Evolutionary conservation across 2,113 vertebrate species (phyloP).

Genomic region (Chroicocephalus ridibundus): DNA sequence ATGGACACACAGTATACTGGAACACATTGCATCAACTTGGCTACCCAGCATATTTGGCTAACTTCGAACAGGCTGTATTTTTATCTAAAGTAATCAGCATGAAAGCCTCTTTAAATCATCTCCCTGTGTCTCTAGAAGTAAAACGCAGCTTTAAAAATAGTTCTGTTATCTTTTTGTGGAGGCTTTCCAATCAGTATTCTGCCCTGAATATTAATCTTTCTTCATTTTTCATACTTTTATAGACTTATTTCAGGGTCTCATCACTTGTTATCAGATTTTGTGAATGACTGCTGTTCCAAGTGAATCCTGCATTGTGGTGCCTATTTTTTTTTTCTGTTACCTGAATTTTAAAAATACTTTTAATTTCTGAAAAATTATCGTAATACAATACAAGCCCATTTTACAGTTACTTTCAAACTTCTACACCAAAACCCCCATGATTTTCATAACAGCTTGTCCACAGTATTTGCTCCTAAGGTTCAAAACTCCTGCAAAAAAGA

Average conservation of each 20-base stretch:
- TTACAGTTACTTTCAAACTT: neutral
- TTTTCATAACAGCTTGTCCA: neutral
- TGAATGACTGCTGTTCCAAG: neutral
- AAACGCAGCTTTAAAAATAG: slow-evolving; percentile 70
- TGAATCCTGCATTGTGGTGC: slow-evolving; percentile 5
- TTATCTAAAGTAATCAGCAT: slow-evolving; percentile 70
- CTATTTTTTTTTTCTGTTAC: neutral
- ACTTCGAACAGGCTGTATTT: slow-evolving; percentile 64
- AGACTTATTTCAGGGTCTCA: slow-evolving; percentile 43
- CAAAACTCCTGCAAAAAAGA: neutral
- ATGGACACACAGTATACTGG: slow-evolving; percentile 35
- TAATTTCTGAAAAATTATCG: neutral
- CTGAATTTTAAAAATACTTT: neutral
- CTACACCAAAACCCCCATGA: neutral
- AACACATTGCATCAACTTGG: slow-evolving; percentile 66
- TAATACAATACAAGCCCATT: neutral
- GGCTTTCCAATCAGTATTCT: slow-evolving; percentile 61
- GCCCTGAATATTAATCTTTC: slow-evolving; percentile 51
- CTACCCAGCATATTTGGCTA: slow-evolving; percentile 22
- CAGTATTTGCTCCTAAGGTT: neutral
- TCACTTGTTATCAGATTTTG: slow-evolving; percentile 22
- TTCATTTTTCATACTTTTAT: slow-evolving; percentile 50
- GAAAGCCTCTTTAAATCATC: slow-evolving; percentile 62
- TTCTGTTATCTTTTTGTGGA: slow-evolving; percentile 59
- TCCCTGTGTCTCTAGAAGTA: slow-evolving; percentile 54